These are phyloP conservation scores for Eulemur macaco DNA, from an alignment of 2,113 vertebrate genomes.

Conservation along the genomic window DNA sequence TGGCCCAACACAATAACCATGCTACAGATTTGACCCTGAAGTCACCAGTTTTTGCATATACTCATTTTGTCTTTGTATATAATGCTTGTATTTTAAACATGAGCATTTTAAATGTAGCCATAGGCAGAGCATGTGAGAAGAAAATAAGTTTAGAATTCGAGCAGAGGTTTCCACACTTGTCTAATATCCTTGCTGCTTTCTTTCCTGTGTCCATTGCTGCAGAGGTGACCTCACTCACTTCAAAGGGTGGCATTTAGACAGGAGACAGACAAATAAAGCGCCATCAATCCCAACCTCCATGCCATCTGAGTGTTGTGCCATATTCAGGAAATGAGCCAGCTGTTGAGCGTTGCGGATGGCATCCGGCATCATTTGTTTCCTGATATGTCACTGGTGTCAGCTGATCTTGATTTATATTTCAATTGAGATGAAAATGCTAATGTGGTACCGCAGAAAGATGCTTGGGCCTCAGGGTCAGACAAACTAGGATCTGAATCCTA, in stretches of 20 bases:
- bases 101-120: not conserved
- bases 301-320: not conserved
- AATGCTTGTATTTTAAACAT: not conserved
- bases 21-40: not conserved
- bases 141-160: not conserved
- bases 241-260: not conserved
- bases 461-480: not conserved
- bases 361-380: not conserved
- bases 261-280: not conserved
- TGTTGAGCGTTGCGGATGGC: not conserved
- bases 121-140: not conserved
- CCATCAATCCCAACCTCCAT: not conserved
- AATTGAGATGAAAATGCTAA: slow-evolving; percentile 26
- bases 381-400: not conserved
- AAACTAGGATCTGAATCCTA: not conserved
- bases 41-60: not conserved
- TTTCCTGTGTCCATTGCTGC: not conserved
- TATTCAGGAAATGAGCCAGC: not conserved
- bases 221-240: not conserved
- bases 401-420: not conserved
- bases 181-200: not conserved
- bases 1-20: not conserved
- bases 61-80: not conserved
- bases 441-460: not conserved
- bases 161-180: not conserved